Percentiles rank a stretch among this genome's conserved stretches.
Evolutionary conservation across 1,140 invertebrate genomes (phyloP).

Genomic region (Tetranychus cinnabarinus): DNA sequence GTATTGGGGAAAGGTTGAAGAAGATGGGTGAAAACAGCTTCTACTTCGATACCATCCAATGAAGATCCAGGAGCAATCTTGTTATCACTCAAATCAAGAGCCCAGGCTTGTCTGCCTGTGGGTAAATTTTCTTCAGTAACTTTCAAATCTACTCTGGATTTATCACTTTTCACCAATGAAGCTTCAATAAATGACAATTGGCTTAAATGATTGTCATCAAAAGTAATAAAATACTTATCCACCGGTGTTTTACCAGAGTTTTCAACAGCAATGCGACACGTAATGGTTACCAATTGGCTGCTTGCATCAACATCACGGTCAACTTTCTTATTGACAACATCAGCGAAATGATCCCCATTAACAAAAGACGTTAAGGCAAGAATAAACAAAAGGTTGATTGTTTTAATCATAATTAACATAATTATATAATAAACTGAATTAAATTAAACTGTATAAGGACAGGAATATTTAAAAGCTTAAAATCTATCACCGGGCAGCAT

Average conservation of each 20-base stretch:
- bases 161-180: neutral
- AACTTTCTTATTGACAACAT: conserved; percentile 47
- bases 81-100: conserved; percentile 6
- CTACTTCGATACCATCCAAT: conserved; percentile 31
- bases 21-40: conserved; percentile 47
- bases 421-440: no score
- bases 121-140: neutral
- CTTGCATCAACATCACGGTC: conserved; percentile 63
- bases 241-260: conserved; percentile 45
- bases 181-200: conserved; percentile 7
- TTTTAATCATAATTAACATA: no score
- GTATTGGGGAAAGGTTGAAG: conserved; percentile 55
- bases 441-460: no score
- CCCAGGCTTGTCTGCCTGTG: conserved; percentile 16
- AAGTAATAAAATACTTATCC: conserved; percentile 2
- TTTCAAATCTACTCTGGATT: conserved; percentile 12
- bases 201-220: conserved; percentile 1
- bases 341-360: neutral
- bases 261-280: conserved; percentile 49
- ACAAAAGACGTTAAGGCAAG: no score
- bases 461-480: no score
- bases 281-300: conserved; percentile 63
- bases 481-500: no score
- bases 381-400: no score
- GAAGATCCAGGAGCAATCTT: conserved; percentile 16